Percentiles rank a stretch among this genome's conserved stretches.
These are phyloP conservation scores for Nothocercus nigrocapillus DNA, from an alignment of 2,113 vertebrate species.

Conservation along the genomic window DNA sequence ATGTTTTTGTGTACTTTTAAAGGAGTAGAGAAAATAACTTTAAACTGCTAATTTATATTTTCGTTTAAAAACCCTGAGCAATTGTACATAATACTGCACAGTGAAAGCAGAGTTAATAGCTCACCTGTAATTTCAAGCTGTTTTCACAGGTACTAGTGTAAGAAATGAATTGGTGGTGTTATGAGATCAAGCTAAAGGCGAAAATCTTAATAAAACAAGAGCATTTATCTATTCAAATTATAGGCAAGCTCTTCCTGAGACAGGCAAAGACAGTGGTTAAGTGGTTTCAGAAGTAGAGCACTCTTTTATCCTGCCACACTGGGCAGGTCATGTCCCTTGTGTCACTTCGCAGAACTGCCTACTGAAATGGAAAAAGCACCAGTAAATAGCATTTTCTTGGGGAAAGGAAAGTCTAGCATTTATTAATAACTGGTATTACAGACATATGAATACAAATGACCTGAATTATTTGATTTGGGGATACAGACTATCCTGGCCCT, in stretches of 20 bases:
- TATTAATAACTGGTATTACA: background rate
- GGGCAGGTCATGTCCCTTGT: too few relatives aligned
- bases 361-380: background rate
- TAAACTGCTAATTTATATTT: background rate
- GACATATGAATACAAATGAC: background rate
- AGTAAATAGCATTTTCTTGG: background rate
- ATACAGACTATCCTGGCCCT: background rate
- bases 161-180: accelerated
- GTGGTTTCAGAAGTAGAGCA: background rate
- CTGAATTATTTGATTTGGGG: background rate
- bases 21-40: background rate
- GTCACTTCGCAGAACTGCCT: background rate
- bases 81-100: accelerated
- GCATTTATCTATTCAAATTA: accelerated
- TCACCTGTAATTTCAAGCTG: background rate
- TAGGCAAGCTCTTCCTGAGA: background rate
- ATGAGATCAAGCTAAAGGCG: background rate
- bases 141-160: background rate
- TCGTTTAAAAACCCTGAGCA: background rate
- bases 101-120: background rate
- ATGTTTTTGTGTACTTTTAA: background rate
- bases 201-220: background rate
- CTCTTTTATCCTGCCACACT: background rate
- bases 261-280: background rate
- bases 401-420: background rate